Percentiles rank a stretch among this genome's conserved stretches.
phyloP scores from a whole-genome alignment of 2,797 vertebrate genomes.

The Meda fulgida region DNA sequence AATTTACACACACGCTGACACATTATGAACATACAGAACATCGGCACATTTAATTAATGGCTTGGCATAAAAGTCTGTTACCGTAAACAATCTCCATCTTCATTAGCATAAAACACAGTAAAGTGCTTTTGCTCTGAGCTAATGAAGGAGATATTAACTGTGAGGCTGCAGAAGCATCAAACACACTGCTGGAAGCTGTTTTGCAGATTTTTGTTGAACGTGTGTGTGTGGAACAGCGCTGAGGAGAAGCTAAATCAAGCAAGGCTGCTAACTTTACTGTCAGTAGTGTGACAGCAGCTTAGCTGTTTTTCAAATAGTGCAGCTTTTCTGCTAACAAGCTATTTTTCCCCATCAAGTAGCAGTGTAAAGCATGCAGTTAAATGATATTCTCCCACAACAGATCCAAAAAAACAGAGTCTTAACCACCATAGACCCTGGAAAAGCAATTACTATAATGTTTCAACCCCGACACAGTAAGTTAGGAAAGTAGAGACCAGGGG shows the following conservation, averaged over 20 bases:
- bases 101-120: conserved; percentile 46
- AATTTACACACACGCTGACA: conserved; percentile 35
- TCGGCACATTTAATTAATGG: conserved; percentile 49
- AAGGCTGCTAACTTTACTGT: conserved; percentile 1
- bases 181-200: conserved; percentile 24
- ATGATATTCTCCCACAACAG: neutral
- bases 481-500: neutral
- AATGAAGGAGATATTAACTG: conserved; percentile 42
- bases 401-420: neutral
- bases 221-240: neutral
- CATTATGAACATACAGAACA: conserved; percentile 40
- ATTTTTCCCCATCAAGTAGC: neutral
- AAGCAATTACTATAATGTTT: conserved; percentile 8
- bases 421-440: neutral
- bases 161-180: conserved; percentile 5
- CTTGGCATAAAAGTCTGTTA: conserved; percentile 41
- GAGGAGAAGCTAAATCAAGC: conserved; percentile 18
- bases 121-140: conserved; percentile 42
- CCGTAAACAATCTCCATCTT: conserved; percentile 49
- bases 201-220: neutral
- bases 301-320: conserved; percentile 16
- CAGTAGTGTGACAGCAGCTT: conserved; percentile 13
- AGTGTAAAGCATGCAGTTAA: neutral
- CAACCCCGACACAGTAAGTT: neutral
- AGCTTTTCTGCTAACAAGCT: conserved; percentile 19